Evolutionary conservation across 92 coral and sea anemone genomes (phyloP), one percentile per base, ranked within the genome.

Genomic region (Zoanthus gigantus): DNA sequence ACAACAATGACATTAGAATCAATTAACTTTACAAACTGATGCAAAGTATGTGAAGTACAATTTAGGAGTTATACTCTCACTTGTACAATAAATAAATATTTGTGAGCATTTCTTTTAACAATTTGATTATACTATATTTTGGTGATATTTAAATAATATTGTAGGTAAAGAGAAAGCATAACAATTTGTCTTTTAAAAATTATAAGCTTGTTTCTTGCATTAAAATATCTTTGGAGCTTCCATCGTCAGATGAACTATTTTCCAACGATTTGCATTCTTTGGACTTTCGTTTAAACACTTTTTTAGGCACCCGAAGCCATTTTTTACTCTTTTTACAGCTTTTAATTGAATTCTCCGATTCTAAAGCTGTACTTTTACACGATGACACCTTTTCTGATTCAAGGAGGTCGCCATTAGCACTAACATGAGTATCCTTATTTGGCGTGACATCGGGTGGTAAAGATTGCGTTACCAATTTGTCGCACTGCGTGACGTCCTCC

Each of bases 201-300:
- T 48, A 76, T 37, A 76, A 53, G 63, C 82, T 81, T 5, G 75
- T 81, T 68, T 81, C 85, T 81, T 68, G 66, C 44, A 67, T 15
- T 18, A 66, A 30, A 23, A 81, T 44, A 23, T 81, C 85, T 66
- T 58, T 13, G 0, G n/a, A 53, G 16, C 53, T 47, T 23, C 8
- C 32, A 32, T 67, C 48, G 5, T 81, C 85, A n/a, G 75, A 28
- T 16, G 75, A 37, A 14, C 58, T 30, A 16, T 68, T 66, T 68
- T 66, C 42, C 32, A 17, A 9, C 6, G 37, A 14, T 47, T 53
- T 66, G 31, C 23, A 23, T 10, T 71, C 58, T 29, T 66, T 65
- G 13, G 74, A 6, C 18, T 81, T 66, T 28, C 63, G 18, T 45
- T 47, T 63, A 28, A 63, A 44, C 3, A 32, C 47, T 5, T 79